Evolutionary conservation across 2,113 vertebrate species (phyloP).

Genomic region (Halichoerus grypus): DNA sequence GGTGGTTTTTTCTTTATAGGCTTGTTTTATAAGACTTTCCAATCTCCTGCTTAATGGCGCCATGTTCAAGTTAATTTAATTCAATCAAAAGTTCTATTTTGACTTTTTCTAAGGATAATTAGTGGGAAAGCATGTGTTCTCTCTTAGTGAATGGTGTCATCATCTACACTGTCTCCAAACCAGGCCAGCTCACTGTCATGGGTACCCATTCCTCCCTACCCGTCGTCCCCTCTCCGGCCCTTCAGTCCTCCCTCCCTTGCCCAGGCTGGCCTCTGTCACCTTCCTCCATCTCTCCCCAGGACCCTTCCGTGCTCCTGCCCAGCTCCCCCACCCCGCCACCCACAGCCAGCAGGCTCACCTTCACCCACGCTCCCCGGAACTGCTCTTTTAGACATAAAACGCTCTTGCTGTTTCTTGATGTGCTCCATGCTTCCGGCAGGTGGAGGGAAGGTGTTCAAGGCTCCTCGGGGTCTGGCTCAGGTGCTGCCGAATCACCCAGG

Average conservation of each 20-base stretch:
- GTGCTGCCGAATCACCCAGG: neutral
- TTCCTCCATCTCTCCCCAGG: too few species aligned
- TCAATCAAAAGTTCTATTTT: constrained; percentile 80
- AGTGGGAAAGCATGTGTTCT: constrained; percentile 30
- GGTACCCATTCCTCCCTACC: fast-evolving
- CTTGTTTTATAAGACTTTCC: constrained; percentile 73
- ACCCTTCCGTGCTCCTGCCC: neutral
- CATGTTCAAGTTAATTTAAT: constrained; percentile 79
- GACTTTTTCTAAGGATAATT: constrained; percentile 77
- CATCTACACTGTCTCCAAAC: neutral
- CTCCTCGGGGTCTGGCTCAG: neutral
- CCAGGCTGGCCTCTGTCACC: neutral
- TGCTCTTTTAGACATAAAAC: neutral
- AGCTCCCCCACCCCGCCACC: neutral
- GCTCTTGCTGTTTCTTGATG: neutral
- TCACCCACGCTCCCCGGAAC: too few species aligned
- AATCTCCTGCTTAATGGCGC: constrained; percentile 70
- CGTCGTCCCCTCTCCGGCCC: neutral
- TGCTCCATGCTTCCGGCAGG: neutral
- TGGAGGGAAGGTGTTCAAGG: neutral
- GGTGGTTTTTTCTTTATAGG: constrained; percentile 70
- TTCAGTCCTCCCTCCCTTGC: fast-evolving
- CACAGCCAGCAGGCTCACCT: neutral
- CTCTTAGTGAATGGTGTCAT: constrained; percentile 30
- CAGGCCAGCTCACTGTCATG: neutral